Percentiles rank a stretch among this genome's conserved stretches.
Evolutionary conservation across 2,888 invertebrate genomes (phyloP).

Genomic region (Cyaniris semiargus): DNA sequence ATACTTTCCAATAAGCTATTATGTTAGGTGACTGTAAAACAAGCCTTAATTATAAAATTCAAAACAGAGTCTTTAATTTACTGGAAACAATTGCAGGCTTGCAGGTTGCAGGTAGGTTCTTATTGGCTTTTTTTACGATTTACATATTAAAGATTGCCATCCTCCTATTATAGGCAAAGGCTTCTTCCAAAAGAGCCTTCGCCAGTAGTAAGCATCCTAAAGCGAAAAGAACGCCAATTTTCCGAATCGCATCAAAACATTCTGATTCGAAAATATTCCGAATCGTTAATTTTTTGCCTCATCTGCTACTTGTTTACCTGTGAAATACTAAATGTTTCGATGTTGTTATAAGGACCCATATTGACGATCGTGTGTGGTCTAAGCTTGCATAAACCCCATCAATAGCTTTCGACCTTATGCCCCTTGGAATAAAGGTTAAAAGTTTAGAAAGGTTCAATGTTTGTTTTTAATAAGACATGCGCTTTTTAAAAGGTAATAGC

Average conservation of each 20-base stretch:
- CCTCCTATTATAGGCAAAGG: no score
- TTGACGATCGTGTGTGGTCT: constrained; percentile 79
- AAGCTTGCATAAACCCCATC: constrained; percentile 44
- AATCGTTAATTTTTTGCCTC: constrained; percentile 1
- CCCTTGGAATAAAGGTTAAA: constrained; percentile 38
- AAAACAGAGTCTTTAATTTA: no score
- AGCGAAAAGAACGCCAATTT: background rate
- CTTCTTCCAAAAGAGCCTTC: no score
- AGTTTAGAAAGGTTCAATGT: constrained; percentile 37
- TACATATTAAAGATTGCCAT: no score
- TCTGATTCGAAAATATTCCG: background rate
- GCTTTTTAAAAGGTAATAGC: constrained; percentile 66
- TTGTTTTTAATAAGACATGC: constrained; percentile 62
- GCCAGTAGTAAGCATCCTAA: no score
- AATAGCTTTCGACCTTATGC: constrained; percentile 50
- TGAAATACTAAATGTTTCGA: constrained; percentile 75
- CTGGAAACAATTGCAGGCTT: no score
- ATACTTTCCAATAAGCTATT: no score
- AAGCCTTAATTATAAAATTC: no score
- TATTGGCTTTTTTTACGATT: no score
- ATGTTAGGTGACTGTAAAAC: no score
- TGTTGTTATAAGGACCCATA: constrained; percentile 75
- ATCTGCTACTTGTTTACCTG: constrained; percentile 71
- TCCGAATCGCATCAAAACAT: background rate
- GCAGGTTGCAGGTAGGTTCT: no score